Evolutionary conservation across 2,797 vertebrate species (phyloP).

Genomic region (Gallinago nigripennis): DNA sequence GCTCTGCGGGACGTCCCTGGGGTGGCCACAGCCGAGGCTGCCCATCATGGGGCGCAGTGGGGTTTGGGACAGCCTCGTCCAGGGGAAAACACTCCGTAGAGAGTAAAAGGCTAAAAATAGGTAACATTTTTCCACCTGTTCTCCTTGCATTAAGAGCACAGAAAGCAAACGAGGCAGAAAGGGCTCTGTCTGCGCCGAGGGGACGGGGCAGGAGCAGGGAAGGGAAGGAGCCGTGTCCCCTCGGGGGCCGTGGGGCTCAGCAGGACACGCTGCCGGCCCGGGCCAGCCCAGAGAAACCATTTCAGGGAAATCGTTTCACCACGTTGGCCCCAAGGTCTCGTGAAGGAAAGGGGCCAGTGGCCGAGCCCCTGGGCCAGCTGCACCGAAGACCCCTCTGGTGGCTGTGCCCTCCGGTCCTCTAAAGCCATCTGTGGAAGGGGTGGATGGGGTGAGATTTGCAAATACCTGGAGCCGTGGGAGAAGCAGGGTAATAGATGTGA

Average conservation of each 20-base stretch:
- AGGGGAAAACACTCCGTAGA: background rate
- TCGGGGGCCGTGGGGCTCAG: background rate
- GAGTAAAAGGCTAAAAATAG: background rate
- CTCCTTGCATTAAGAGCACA: background rate
- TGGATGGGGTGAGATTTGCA: rapidly evolving
- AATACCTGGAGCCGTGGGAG: background rate
- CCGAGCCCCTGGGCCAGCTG: background rate
- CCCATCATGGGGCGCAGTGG: background rate
- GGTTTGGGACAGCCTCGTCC: background rate
- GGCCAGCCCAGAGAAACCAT: rapidly evolving
- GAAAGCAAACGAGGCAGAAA: background rate
- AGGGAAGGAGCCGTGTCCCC: background rate
- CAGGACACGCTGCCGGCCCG: rapidly evolving
- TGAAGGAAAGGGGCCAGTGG: rapidly evolving
- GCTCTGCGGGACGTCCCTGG: background rate
- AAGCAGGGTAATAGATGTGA: background rate
- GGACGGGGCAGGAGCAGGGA: background rate
- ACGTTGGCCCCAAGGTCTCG: rapidly evolving
- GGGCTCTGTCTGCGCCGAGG: background rate
- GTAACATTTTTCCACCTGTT: background rate
- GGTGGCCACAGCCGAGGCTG: background rate
- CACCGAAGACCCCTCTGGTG: rapidly evolving
- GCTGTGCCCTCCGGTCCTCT: background rate
- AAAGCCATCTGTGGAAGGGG: background rate
- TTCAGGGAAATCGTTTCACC: background rate